Conservation (phyloP, 1,140 invertebrate genomes). For the Chionoecetes opilio region DNA sequence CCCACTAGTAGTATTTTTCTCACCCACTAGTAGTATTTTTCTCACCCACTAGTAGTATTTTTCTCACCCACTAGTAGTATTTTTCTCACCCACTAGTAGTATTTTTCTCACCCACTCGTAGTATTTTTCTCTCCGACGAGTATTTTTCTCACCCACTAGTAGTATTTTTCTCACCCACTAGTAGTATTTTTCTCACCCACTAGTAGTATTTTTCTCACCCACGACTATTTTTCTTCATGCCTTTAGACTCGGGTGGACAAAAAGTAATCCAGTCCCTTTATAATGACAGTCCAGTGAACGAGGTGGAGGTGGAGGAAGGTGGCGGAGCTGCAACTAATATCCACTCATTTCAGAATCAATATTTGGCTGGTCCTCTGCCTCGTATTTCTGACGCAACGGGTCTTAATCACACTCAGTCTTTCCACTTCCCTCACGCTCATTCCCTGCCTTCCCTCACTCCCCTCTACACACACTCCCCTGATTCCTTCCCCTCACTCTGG, state of each 20-base stretch:
- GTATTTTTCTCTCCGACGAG: no score
- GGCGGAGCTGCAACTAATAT: constrained; percentile 30
- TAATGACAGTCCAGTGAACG: no score
- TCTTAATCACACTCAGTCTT: constrained; percentile 39
- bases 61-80: no score
- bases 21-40: no score
- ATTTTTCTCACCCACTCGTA: no score
- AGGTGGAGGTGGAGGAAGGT: constrained; percentile 23
- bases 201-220: no score
- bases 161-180: no score
- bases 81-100: no score
- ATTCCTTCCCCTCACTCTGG: background rate
- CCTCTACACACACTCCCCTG: background rate
- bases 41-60: no score
- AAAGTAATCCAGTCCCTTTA: background rate
- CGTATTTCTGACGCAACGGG: constrained; percentile 55
- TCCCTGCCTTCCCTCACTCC: background rate
- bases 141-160: no score
- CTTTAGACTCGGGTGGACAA: background rate
- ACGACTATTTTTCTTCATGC: background rate
- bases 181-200: no score
- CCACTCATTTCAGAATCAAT: constrained; percentile 66
- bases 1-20: no score
- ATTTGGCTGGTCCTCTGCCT: constrained; percentile 37
- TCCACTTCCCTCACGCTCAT: background rate